A percentile compares a stretch with the other conserved stretches of the same genome.
Evolutionary conservation across 2,888 invertebrate species (phyloP).

Genomic region (Chrysotoxum bicinctum): DNA sequence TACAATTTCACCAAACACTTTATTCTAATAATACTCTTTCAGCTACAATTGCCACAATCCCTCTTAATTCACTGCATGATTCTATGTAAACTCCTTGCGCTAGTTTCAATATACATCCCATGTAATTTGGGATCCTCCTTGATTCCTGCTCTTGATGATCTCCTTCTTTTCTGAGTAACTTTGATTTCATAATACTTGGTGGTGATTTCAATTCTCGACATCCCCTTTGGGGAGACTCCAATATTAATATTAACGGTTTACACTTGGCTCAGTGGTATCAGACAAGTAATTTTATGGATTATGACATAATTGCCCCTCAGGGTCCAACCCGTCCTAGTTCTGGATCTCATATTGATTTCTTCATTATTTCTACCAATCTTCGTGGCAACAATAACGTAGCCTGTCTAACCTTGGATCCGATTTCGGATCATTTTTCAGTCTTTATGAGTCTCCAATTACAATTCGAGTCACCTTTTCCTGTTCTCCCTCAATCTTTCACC

Average conservation of each 20-base stretch:
- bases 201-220: constrained; percentile 4
- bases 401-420: neutral
- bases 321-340: too few species aligned
- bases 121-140: neutral
- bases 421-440: too few species aligned
- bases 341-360: too few species aligned
- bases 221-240: constrained; percentile 5
- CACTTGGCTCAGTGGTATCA: neutral
- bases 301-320: neutral
- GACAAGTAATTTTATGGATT: neutral
- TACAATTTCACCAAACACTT: too few species aligned
- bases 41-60: too few species aligned
- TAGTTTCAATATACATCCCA: neutral
- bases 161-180: neutral
- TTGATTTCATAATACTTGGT: neutral
- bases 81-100: too few species aligned
- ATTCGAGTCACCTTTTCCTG: neutral
- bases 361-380: too few species aligned
- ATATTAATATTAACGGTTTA: neutral
- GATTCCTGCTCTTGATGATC: neutral
- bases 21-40: too few species aligned
- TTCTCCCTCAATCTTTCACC: neutral
- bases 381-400: neutral
- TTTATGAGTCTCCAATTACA: neutral
- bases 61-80: too few species aligned